A percentile compares a stretch with the other conserved stretches of the same genome.
phyloP scores from a whole-genome alignment of 2,888 invertebrate genomes.

The Synergus umbraculus region DNA sequence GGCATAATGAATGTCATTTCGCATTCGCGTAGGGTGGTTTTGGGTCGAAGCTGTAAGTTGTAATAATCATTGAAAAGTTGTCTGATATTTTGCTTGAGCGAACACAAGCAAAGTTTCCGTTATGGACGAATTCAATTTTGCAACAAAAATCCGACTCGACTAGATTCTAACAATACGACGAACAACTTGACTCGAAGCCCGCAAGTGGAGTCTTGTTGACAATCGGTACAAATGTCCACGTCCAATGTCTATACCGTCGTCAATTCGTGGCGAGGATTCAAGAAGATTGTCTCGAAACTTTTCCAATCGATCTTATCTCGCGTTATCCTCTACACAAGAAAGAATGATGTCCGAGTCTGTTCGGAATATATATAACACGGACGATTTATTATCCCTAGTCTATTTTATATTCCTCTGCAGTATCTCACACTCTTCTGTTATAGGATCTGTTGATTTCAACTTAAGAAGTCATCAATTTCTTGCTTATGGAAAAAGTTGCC shows the following conservation, averaged over 20 bases:
- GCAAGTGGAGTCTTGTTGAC: conserved; percentile 2
- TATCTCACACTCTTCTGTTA: neutral
- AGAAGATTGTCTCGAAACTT: conserved; percentile 16
- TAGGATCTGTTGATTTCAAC: neutral
- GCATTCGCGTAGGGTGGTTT: conserved; percentile 20
- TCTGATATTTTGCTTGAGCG: neutral
- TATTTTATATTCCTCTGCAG: conserved; percentile 3
- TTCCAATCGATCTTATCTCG: conserved; percentile 24
- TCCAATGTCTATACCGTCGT: neutral
- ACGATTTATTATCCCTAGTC: neutral
- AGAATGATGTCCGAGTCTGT: conserved; percentile 14
- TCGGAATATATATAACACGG: neutral
- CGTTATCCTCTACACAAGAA: conserved; percentile 9
- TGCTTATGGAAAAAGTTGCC: neutral
- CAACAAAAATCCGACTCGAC: conserved; percentile 27
- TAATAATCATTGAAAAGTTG: conserved; percentile 26
- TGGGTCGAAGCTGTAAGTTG: conserved; percentile 25
- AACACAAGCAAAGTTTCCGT: conserved; percentile 40
- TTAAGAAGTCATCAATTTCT: neutral
- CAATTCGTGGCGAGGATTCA: conserved; percentile 14
- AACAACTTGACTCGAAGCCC: conserved; percentile 37
- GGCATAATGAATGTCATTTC: too few relatives aligned
- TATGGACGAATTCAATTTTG: conserved; percentile 27
- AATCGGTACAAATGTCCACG: conserved; percentile 34
- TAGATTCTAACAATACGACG: conserved; percentile 22